Evolutionary conservation across 2,797 vertebrate genomes (phyloP).

Genomic region (Gephyroberyx darwinii): DNA sequence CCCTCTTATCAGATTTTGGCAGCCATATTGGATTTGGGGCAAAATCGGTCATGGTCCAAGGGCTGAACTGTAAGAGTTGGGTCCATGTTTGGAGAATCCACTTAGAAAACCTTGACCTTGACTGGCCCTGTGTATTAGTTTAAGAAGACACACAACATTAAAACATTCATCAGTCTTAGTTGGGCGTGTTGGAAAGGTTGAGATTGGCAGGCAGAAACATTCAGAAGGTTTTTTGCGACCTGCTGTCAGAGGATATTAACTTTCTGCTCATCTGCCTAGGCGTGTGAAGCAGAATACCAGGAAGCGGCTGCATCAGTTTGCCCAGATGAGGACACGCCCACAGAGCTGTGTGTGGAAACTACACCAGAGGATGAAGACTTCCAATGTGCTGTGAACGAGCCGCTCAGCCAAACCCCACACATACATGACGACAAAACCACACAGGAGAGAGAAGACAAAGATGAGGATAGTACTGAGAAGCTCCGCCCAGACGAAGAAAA

Average conservation of each 20-base stretch:
- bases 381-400: neutral
- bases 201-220: no score
- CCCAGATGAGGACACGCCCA: neutral
- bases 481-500: constrained; percentile 15
- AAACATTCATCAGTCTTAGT: no score
- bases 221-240: no score
- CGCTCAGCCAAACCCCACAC: neutral
- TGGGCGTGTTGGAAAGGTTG: no score
- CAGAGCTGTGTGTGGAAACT: neutral
- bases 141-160: no score
- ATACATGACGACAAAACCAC: neutral
- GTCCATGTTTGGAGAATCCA: no score
- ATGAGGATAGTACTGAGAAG: constrained; percentile 15
- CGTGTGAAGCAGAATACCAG: constrained; percentile 23
- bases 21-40: no score
- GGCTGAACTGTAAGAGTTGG: no score
- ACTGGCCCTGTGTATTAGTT: no score
- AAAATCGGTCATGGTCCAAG: no score
- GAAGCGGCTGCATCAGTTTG: neutral
- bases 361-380: constrained; percentile 25
- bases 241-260: neutral
- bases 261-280: constrained; percentile 38
- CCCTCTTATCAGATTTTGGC: no score
- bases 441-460: constrained; percentile 11
- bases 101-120: no score